A percentile compares a stretch with the other conserved stretches of the same genome.
Evolutionary conservation across 2,113 vertebrate genomes (phyloP).

Genomic region (Pipra filicauda): DNA sequence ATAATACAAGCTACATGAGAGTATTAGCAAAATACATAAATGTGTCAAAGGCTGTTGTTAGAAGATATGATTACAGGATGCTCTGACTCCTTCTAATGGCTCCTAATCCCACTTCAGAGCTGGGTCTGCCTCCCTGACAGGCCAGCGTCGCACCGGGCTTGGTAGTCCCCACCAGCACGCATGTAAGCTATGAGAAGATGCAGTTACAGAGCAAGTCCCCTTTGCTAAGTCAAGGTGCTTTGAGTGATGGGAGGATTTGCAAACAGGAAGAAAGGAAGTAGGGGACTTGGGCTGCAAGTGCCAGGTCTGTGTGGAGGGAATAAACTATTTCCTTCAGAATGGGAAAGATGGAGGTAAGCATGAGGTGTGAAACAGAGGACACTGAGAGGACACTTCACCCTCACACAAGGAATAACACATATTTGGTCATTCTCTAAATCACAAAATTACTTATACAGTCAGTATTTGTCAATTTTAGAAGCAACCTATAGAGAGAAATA

Average conservation of each 20-base stretch:
- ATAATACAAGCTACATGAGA: neutral
- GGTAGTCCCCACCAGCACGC: too few relatives aligned
- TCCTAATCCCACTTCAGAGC: neutral
- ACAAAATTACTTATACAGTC: neutral
- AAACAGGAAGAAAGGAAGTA: neutral
- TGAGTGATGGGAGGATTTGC: neutral
- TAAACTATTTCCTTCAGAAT: neutral
- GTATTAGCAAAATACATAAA: neutral
- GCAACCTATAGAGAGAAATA: neutral
- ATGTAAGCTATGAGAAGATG: neutral
- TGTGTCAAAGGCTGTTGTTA: neutral
- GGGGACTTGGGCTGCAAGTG: neutral
- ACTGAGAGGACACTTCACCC: neutral
- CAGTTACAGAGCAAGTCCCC: neutral
- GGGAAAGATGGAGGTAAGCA: neutral
- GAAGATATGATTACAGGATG: neutral
- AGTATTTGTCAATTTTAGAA: neutral
- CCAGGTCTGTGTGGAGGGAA: neutral
- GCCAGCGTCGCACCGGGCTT: neutral
- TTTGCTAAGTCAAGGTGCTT: neutral
- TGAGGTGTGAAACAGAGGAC: neutral
- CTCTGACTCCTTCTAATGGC: neutral
- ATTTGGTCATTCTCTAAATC: neutral
- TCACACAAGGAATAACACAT: neutral
- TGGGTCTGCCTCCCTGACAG: neutral